These are phyloP conservation scores for Phenganax stokvisi DNA, from an alignment of 92 coral and sea anemone genomes.

Conservation along the genomic window DNA sequence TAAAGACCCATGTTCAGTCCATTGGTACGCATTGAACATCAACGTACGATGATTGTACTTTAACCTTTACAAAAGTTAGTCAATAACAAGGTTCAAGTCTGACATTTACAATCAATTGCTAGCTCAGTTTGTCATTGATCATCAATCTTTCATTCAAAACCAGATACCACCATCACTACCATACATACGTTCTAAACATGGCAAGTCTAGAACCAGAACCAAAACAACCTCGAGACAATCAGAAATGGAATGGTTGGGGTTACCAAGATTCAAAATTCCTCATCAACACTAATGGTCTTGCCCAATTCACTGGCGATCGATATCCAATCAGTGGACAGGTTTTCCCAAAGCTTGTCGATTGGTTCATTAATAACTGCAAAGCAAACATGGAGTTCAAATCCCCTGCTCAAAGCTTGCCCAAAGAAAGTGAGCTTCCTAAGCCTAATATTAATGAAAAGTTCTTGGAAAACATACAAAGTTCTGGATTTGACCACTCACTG, in stretches of 20 bases:
- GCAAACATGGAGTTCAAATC: conserved; percentile 57
- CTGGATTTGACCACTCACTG: conserved; percentile 62
- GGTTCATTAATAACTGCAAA: conserved; percentile 81
- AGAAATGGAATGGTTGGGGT: conserved; percentile 99
- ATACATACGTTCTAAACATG: conserved; percentile 18
- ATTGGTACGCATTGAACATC: too few species aligned
- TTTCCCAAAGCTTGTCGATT: conserved; percentile 80
- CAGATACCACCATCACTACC: not conserved
- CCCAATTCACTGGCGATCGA: conserved; percentile 72
- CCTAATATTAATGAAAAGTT: conserved; percentile 67
- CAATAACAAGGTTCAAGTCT: too few species aligned
- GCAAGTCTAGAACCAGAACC: conserved; percentile 13
- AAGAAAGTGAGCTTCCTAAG: conserved; percentile 69
- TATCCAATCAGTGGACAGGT: conserved; percentile 77
- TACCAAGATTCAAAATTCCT: conserved; percentile 76
- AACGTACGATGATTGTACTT: too few species aligned
- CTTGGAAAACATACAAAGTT: conserved; percentile 48
- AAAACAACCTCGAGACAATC: conserved; percentile 28
- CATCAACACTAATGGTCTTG: conserved; percentile 58
- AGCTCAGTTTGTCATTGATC: too few species aligned
- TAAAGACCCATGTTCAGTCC: too few species aligned
- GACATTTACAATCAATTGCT: too few species aligned
- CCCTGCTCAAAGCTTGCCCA: conserved; percentile 78
- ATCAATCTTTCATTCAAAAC: not conserved
- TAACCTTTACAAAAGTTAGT: too few species aligned